These are phyloP conservation scores for Drosophila subquinaria DNA, from an alignment of 2,888 invertebrate species.

Conservation along the genomic window DNA sequence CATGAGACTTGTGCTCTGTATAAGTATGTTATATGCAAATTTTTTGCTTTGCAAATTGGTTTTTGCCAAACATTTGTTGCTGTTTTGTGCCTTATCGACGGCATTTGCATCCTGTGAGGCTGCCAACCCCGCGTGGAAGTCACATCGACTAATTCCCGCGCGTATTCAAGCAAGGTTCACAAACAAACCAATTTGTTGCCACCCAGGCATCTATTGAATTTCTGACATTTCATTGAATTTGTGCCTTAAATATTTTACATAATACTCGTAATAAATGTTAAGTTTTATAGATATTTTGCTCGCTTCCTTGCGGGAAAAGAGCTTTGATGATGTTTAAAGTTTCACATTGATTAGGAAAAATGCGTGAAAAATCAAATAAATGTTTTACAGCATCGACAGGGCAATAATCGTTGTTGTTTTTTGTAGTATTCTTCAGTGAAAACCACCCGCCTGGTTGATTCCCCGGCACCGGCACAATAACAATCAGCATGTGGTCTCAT, in stretches of 20 bases:
- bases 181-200: conserved; percentile 77
- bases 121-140: conserved; percentile 40
- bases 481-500: conserved; percentile 83
- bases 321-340: conserved; percentile 14
- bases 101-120: conserved; percentile 51
- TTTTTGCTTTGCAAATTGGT: conserved; percentile 67
- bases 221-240: conserved; percentile 43
- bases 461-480: conserved; percentile 54
- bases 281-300: conserved; percentile 75
- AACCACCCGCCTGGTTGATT: conserved; percentile 32
- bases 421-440: conserved; percentile 1
- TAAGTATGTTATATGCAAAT: conserved; percentile 72
- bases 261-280: conserved; percentile 72
- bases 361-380: conserved; percentile 39
- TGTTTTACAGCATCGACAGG: conserved; percentile 11
- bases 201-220: conserved; percentile 50
- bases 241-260: conserved; percentile 49
- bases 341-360: conserved; percentile 18
- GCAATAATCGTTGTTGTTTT: conserved; percentile 32
- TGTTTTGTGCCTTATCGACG: conserved; percentile 48
- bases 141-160: conserved; percentile 68
- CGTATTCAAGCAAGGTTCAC: conserved; percentile 51
- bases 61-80: conserved; percentile 51
- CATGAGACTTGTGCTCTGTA: neutral
- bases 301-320: conserved; percentile 50